Evolutionary conservation across 1,140 invertebrate species (phyloP), one percentile per base, ranked within the genome.

Genomic region (Drosophila ogumai): DNA sequence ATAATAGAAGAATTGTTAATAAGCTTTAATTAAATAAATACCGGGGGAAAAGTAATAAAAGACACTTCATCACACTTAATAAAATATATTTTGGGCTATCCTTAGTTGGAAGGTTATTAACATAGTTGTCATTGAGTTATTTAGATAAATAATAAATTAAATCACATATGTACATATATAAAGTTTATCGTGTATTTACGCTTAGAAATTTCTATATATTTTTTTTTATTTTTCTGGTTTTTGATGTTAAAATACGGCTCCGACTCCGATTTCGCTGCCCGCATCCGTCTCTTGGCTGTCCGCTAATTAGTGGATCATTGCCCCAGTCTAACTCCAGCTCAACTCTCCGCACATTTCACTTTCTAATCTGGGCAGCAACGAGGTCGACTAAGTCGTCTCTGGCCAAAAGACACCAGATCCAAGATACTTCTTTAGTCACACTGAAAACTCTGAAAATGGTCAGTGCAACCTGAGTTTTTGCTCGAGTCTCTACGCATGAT

Each of bases 321-420:
- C 64, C 65, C 71, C 58, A 79, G 56, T 61, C 47, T 59, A 74
- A 74, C 38, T 57, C 41, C 55, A 34, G 40, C 40, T 49, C 22
- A 28, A 65, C 72, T 40, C 55, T 50, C 31, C n/a, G 43, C 46
- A 61, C 63, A 60, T 73, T 65, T 79, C 80, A 82, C 81, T 82
- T 82, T 82, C 80, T 75, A 82, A 79, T 75, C 63, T 65, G 43
- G 75, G 65, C 60, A 36, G 59, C 57, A 79, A 82, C 54, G 69
- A 72, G 80, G 75, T 59, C 64, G 54, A 36, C n/a, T 31, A 31
- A 65, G 25, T 68, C 28, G 55, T 72, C 50, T 57, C 25, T 57
- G 57, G 49, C 59, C 59, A 72, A 60, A 65, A 66, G 49, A 19
- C 12, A 47, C 63, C 36, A 47, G 47, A 36, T 52, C 19, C 9